These are phyloP conservation scores for Huso huso DNA, from an alignment of 2,797 vertebrate genomes.

Conservation along the genomic window DNA sequence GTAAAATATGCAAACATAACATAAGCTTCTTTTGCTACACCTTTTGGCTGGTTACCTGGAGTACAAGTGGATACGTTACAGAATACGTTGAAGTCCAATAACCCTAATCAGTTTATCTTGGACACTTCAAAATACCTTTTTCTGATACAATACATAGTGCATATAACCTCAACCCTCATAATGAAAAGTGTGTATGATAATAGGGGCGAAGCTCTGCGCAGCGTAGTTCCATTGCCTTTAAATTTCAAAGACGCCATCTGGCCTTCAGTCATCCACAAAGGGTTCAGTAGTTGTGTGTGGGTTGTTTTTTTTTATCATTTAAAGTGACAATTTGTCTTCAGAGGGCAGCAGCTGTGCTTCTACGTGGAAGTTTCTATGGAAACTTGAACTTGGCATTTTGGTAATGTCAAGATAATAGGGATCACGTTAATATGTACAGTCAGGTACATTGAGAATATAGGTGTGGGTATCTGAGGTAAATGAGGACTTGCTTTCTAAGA, in stretches of 20 bases:
- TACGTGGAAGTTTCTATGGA: background rate
- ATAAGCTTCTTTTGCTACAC: no score
- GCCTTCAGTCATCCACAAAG: background rate
- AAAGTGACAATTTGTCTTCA: constrained; percentile 2
- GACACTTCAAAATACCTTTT: no score
- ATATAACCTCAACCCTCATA: no score
- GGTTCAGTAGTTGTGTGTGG: background rate
- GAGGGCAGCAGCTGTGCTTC: background rate
- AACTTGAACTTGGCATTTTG: constrained; percentile 8
- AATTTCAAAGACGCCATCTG: background rate
- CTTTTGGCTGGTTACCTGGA: no score
- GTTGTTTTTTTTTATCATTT: background rate
- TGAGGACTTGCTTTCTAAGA: background rate
- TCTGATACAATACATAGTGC: no score
- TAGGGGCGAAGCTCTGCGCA: no score
- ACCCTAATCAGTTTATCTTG: no score
- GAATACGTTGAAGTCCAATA: no score
- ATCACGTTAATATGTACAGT: background rate
- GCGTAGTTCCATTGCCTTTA: background rate
- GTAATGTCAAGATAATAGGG: constrained; percentile 1
- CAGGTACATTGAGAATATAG: background rate
- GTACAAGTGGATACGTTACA: no score
- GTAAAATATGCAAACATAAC: no score
- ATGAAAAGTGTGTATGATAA: no score
- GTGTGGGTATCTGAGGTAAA: background rate